phyloP scores from a whole-genome alignment of 1,140 invertebrate species.

The Bombus pyrosoma region DNA sequence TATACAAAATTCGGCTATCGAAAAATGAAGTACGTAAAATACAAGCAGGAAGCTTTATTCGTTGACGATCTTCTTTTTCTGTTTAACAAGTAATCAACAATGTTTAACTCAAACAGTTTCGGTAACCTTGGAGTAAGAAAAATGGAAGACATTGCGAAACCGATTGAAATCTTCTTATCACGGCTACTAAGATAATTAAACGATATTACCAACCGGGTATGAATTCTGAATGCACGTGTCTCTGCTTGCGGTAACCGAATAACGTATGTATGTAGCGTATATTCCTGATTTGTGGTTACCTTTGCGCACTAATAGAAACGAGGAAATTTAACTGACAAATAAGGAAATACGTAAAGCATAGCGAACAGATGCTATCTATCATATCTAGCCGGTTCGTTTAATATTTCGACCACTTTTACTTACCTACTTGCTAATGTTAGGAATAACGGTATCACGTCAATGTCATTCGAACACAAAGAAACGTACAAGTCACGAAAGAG shows the following conservation, averaged over 20 bases:
- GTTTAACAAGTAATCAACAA: constrained; percentile 21
- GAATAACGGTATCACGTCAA: background rate
- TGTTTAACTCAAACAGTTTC: constrained; percentile 26
- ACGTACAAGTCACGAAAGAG: constrained; percentile 3
- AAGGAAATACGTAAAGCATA: background rate
- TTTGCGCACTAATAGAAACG: background rate
- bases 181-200: constrained; percentile 30
- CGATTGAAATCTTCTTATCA: constrained; percentile 60
- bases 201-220: constrained; percentile 3
- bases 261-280: background rate
- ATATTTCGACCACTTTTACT: background rate
- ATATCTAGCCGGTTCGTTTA: background rate
- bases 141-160: constrained; percentile 26
- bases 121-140: constrained; percentile 19
- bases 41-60: background rate
- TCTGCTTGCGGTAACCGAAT: background rate
- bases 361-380: background rate
- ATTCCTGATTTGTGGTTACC: background rate
- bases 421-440: background rate
- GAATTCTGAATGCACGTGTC: constrained; percentile 15
- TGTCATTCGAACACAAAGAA: background rate
- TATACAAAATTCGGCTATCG: background rate
- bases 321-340: background rate
- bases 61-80: background rate
- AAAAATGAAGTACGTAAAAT: background rate